These are phyloP conservation scores for Cinara cedri DNA, from an alignment of 2,888 invertebrate genomes.

Conservation along the genomic window DNA sequence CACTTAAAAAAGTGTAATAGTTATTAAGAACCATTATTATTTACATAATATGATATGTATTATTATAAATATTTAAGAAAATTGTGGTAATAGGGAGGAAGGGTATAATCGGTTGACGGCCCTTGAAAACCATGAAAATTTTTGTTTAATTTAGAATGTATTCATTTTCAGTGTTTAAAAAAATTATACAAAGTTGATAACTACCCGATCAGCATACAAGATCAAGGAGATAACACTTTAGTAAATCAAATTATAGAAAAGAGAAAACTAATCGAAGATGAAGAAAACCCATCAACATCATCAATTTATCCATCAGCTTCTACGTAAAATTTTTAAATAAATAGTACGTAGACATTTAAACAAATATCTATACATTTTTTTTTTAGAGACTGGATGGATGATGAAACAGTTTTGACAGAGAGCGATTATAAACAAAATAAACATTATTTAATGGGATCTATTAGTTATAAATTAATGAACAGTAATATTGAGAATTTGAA, in stretches of 20 bases:
- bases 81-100: no score
- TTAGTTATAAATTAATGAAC: constrained; percentile 41
- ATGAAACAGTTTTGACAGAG: background rate
- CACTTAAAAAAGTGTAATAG: no score
- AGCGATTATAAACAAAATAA: background rate
- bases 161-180: constrained; percentile 29
- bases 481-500: constrained; percentile 1
- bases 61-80: no score
- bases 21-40: no score
- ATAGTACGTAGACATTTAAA: background rate
- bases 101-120: no score
- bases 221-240: constrained; percentile 13
- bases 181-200: constrained; percentile 37
- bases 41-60: no score
- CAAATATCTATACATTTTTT: background rate
- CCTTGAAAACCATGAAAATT: no score
- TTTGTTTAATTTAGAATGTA: no score
- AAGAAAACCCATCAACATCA: background rate
- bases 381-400: background rate
- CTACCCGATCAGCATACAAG: constrained; percentile 28
- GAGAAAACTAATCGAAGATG: background rate
- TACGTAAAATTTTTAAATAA: background rate
- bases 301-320: background rate
- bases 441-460: constrained; percentile 38
- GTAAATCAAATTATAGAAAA: constrained; percentile 32